Evolutionary conservation across 1,140 invertebrate species (phyloP).

Genomic region (Drosophila ananassae): DNA sequence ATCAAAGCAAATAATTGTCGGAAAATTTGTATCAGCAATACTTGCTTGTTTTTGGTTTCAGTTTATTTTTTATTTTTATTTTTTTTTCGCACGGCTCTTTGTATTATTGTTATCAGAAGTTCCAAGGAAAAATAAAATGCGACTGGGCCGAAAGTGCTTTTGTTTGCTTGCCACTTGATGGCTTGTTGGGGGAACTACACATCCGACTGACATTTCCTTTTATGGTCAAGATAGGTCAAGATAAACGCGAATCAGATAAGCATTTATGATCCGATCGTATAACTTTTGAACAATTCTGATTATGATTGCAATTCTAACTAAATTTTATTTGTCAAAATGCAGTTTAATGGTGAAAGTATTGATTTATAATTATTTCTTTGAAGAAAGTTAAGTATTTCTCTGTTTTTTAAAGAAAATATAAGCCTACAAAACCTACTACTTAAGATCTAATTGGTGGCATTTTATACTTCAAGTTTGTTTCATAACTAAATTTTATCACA

Average conservation of each 20-base stretch:
- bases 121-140: slow-evolving; percentile 59
- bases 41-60: slow-evolving; percentile 20
- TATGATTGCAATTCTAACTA: slow-evolving; percentile 6
- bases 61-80: slow-evolving; percentile 23
- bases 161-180: slow-evolving; percentile 45
- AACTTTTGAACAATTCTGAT: slow-evolving; percentile 9
- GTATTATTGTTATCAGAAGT: slow-evolving; percentile 54
- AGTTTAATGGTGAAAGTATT: neutral
- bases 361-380: no score
- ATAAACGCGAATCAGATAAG: slow-evolving; percentile 11
- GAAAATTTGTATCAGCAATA: slow-evolving; percentile 45
- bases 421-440: no score
- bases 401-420: no score
- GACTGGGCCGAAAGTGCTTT: slow-evolving; percentile 26
- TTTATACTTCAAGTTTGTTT: neutral
- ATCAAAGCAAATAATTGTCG: slow-evolving; percentile 46
- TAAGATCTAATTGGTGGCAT: no score
- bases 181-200: slow-evolving; percentile 49
- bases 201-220: slow-evolving; percentile 31
- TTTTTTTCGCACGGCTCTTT: slow-evolving; percentile 40
- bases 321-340: slow-evolving; percentile 5
- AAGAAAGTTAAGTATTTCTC: no score
- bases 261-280: slow-evolving; percentile 42
- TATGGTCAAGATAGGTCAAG: slow-evolving; percentile 40
- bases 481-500: neutral